Base-by-base conservation (phyloP, 2,113 vertebrate genomes). In the Toxostoma redivivum region DNA sequence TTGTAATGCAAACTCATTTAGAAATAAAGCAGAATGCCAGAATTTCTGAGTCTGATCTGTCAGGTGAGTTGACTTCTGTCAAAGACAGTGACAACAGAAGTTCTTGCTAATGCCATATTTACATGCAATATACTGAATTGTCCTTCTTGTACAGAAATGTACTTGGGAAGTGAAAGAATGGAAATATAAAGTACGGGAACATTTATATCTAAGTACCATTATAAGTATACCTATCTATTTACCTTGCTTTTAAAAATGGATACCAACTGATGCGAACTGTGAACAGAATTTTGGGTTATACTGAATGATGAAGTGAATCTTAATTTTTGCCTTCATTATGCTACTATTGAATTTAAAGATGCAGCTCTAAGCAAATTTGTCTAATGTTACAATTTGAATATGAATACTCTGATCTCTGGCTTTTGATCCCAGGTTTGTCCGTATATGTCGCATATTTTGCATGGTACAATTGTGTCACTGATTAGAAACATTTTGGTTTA, bases 381-480 rank as follows among this genome's bases (percentile, higher is more conserved):
- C 1, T 19, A 18, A 50, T 35, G 33, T 64, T 62, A 45, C 5
- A 47, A 62, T 88, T 69, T 91, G 5, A 65, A 66, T 62, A 70
- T 14, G 42, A 81, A 70, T 35, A 50, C 6, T 60, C n/a, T 80
- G 35, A 83, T 45, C 7, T 58, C 38, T 50, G 69, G 12, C 13
- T 77, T 61, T 76, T 0, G 0, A 5, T 54, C 19, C 11, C 5
- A 47, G 4, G 5, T 60, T 66, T 77, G 45, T 81, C 37, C 57
- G 9, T n/a, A 50, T 56, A 69, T 81, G 31, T 71, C 0, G 0
- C 15, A 1, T 45, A 54, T 47, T 74, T 84, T 67, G 17, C 31
- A 31, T 27, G 10, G 17, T 54, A 30, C 23, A 58, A 81, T 22
- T 81, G 10, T n/a, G 11, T 47, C 47, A 58, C 30, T 38, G 64